Evolutionary conservation across 2,888 invertebrate genomes (phyloP), one percentile per base, ranked within the genome.

Genomic region (Ctena decussata): DNA sequence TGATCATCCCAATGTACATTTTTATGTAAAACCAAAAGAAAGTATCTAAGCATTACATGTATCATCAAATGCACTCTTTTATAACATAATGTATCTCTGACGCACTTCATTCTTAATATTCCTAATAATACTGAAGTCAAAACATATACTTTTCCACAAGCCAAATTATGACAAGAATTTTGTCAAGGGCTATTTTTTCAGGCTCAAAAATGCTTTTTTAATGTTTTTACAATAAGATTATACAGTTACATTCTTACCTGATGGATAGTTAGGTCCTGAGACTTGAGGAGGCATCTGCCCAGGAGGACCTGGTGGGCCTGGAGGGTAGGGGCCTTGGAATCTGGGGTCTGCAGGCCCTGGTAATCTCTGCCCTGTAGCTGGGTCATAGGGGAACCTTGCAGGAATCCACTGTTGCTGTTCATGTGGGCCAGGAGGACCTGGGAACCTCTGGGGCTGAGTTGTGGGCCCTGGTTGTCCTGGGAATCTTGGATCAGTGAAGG

Each of bases 331-430:
- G 0, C 85, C 89, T 3, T 80, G 74, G 37, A 81, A 86, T 69
- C 84, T 57, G 37, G 60, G 75, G 12, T 86, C 89, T 1, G 73
- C 78, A 27, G 80, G 80, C 0, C 73, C 80, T 32, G 76, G 84
- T 44, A 84, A 46, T 53, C 84, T 84, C 18, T 65, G 80, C 21
- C 80, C 78, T 21, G 49, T 85, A 82, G 72, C 44, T n/a, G 77
- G 81, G 27, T 88, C 80, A 78, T 75, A 84, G 74, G 82, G 78
- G 15, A 77, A 73, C 35, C 65, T 41, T 57, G 60, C 71, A 24
- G 76, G 83, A 30, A 83, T 79, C 77, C 82, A 82, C 21, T 60
- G 76, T 30, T 82, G 82, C 6, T 74, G 82, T 37, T 86, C 85
- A 21, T 72, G 44, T 5, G 78, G 76, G 11, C 80, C 84, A 15